Conservation (phyloP, 2,113 vertebrate genomes). For the Pseudorasbora parva region DNA sequence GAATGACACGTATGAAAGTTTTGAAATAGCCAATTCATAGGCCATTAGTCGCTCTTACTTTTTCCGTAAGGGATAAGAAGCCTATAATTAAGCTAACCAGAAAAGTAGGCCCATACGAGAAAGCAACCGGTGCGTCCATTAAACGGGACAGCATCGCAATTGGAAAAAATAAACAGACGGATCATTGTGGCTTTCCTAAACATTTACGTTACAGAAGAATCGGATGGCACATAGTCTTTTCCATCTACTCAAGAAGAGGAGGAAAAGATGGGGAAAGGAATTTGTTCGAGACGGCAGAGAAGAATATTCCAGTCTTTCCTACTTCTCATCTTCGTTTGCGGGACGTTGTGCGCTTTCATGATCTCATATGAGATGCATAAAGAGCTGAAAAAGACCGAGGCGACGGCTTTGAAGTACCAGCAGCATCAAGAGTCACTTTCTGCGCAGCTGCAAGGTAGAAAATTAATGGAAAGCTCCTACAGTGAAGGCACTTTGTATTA, state of each 20-base stretch:
- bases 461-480: not conserved
- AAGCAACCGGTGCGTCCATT: not conserved
- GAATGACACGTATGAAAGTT: slow-evolving; percentile 38
- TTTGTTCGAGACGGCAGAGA: slow-evolving; percentile 94
- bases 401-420: slow-evolving; percentile 90
- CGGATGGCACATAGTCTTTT: slow-evolving; percentile 32
- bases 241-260: slow-evolving; percentile 23
- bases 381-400: slow-evolving; percentile 90
- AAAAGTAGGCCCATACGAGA: not conserved
- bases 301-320: slow-evolving; percentile 90
- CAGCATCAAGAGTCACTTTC: slow-evolving; percentile 96
- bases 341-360: slow-evolving; percentile 89
- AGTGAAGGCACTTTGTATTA: not conserved
- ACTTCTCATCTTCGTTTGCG: slow-evolving; percentile 85
- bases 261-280: slow-evolving; percentile 88
- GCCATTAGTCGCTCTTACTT: slow-evolving; percentile 4
- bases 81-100: not conserved
- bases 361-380: slow-evolving; percentile 90
- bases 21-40: slow-evolving; percentile 20
- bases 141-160: slow-evolving; percentile 6
- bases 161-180: slow-evolving; percentile 4
- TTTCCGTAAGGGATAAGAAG: slow-evolving; percentile 4
- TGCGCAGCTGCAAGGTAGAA: slow-evolving; percentile 93
- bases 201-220: slow-evolving; percentile 1
- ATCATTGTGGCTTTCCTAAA: slow-evolving; percentile 32